Percentiles rank a stretch among this genome's conserved stretches.
Conservation (phyloP, 2,797 vertebrate genomes). For the Takifugu rubripes region DNA sequence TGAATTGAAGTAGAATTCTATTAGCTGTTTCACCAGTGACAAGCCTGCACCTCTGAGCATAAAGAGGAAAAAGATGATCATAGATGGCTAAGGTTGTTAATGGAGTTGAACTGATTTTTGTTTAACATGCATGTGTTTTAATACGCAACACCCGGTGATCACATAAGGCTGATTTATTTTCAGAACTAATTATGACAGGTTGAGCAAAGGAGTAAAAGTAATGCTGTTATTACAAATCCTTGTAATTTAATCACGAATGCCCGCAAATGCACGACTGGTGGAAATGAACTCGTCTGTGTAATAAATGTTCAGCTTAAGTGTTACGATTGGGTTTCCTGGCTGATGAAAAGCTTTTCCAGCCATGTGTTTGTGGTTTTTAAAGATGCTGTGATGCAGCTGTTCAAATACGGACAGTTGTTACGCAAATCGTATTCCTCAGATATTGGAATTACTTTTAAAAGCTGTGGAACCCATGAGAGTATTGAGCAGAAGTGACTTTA, state of each 20-base stretch:
- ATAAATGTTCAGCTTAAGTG: too few relatives aligned
- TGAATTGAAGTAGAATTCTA: slow-evolving; percentile 22
- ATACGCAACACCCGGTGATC: slow-evolving; percentile 13
- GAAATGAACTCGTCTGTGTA: too few relatives aligned
- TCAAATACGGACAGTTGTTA: too few relatives aligned
- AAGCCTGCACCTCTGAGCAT: slow-evolving; percentile 40
- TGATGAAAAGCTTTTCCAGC: too few relatives aligned
- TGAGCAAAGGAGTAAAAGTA: not conserved
- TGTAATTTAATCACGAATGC: not conserved
- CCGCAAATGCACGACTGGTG: not conserved
- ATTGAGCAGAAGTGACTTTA: too few relatives aligned
- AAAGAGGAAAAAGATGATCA: slow-evolving; percentile 42
- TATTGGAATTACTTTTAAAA: too few relatives aligned
- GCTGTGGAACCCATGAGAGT: too few relatives aligned
- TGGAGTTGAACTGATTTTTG: slow-evolving; percentile 8
- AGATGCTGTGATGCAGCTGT: too few relatives aligned
- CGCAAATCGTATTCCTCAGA: too few relatives aligned
- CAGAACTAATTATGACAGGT: slow-evolving; percentile 3
- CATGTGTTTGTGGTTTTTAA: too few relatives aligned
- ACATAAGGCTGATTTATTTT: slow-evolving; percentile 10
- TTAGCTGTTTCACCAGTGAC: slow-evolving; percentile 13
- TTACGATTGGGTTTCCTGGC: too few relatives aligned
- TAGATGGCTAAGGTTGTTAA: slow-evolving; percentile 27
- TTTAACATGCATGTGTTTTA: slow-evolving; percentile 1
- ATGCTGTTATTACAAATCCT: not conserved